A percentile compares a stretch with the other conserved stretches of the same genome.
phyloP scores from a whole-genome alignment of 92 coral and sea anemone species.

The Porites evermanni region DNA sequence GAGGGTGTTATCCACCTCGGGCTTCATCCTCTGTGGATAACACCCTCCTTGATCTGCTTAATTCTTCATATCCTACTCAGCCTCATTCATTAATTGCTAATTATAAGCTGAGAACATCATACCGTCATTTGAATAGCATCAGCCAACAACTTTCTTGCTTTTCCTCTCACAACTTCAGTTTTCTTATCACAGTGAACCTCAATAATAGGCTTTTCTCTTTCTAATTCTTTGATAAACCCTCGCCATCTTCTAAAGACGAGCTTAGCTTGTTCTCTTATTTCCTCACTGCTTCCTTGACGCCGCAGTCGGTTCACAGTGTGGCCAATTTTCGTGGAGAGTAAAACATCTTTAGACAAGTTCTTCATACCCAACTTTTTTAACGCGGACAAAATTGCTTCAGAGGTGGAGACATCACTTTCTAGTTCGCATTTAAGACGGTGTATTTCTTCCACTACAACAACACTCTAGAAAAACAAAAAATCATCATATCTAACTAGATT shows the following conservation, averaged over 20 bases:
- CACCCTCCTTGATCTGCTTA: too few species aligned
- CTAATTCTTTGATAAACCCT: constrained; percentile 61
- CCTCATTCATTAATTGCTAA: too few species aligned
- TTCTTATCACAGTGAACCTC: constrained; percentile 87
- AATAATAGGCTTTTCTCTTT: constrained; percentile 57
- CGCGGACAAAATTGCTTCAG: constrained; percentile 65
- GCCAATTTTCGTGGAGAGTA: constrained; percentile 82
- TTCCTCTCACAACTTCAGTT: constrained; percentile 70
- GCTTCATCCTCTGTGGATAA: too few species aligned
- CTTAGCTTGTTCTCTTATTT: constrained; percentile 69
- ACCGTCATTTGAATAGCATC: constrained; percentile 56
- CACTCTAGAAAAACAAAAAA: constrained; percentile 61
- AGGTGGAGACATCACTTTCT: constrained; percentile 54
- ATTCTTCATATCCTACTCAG: too few species aligned
- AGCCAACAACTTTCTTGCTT: constrained; percentile 73
- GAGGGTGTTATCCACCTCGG: too few species aligned
- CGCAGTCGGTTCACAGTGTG: constrained; percentile 72
- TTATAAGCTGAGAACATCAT: not conserved
- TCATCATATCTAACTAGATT: too few species aligned
- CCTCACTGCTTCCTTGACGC: constrained; percentile 51
- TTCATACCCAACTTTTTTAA: constrained; percentile 65
- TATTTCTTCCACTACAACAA: constrained; percentile 85
- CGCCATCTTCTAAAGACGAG: constrained; percentile 79
- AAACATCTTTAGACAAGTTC: constrained; percentile 71
- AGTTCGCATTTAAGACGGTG: constrained; percentile 65